Evolutionary conservation across 2,888 invertebrate genomes (phyloP).

Genomic region (Eupithecia abbreviata): DNA sequence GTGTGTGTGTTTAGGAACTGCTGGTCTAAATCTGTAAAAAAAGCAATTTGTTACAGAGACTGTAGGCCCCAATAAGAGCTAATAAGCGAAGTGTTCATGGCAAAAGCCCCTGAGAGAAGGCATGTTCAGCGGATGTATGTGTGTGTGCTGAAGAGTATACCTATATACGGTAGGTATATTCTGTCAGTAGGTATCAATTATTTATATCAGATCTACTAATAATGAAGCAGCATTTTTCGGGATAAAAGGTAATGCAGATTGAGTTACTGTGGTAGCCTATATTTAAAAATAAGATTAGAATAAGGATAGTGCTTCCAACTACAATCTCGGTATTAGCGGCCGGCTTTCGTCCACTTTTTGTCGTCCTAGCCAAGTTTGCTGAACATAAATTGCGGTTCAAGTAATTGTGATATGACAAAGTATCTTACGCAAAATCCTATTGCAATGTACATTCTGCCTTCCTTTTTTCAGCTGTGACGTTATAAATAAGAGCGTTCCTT

Average conservation of each 20-base stretch:
- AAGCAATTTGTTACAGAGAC: not conserved
- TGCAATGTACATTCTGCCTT: conserved; percentile 84
- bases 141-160: no score
- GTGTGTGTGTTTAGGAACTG: conserved; percentile 86
- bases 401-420: not conserved
- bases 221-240: no score
- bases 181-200: no score
- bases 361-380: not conserved
- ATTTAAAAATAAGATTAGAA: no score
- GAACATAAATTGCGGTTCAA: not conserved
- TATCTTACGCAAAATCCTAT: conserved; percentile 69
- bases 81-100: no score
- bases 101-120: no score
- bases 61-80: not conserved
- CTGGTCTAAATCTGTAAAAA: conserved; percentile 81
- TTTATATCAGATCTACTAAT: no score
- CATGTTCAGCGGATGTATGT: no score
- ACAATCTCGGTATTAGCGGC: not conserved
- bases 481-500: conserved; percentile 89
- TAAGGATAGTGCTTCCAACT: not conserved
- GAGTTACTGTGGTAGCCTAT: no score
- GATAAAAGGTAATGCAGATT: no score
- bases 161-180: no score
- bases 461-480: conserved; percentile 86
- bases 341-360: not conserved